phyloP scores from a whole-genome alignment of 1,140 invertebrate species.

The Lordiphosa mommai region DNA sequence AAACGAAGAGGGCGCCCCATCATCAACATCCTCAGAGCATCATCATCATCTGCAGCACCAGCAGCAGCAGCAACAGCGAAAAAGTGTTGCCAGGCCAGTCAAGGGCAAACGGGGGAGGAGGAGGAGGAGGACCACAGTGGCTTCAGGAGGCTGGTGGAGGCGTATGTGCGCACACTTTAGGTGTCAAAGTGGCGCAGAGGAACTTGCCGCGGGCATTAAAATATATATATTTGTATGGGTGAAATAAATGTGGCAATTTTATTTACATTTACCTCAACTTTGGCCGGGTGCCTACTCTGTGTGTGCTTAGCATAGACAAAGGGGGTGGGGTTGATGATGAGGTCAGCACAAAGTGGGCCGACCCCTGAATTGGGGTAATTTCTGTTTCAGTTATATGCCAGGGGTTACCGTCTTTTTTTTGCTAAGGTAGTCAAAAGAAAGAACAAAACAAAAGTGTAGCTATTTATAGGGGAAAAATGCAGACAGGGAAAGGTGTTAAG shows the following conservation, averaged over 20 bases:
- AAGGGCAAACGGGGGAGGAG: slow-evolving; percentile 22
- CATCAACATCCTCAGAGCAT: background rate
- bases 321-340: background rate
- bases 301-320: background rate
- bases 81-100: slow-evolving; percentile 40
- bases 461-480: too few species aligned
- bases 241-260: slow-evolving; percentile 65
- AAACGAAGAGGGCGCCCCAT: slow-evolving; percentile 57
- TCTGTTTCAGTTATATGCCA: slow-evolving; percentile 12
- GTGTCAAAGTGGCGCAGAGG: slow-evolving; percentile 56
- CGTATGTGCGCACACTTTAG: slow-evolving; percentile 73
- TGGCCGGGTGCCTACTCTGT: slow-evolving; percentile 19
- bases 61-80: background rate
- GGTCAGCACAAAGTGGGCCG: slow-evolving; percentile 23
- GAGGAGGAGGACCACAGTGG: background rate
- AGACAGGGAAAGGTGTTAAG: too few species aligned
- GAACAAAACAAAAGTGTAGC: background rate
- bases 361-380: slow-evolving; percentile 62
- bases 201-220: slow-evolving; percentile 32
- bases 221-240: slow-evolving; percentile 7
- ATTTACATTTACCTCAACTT: slow-evolving; percentile 62
- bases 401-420: slow-evolving; percentile 21
- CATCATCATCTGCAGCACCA: background rate
- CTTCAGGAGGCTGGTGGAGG: slow-evolving; percentile 14
- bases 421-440: slow-evolving; percentile 18